Evolutionary conservation across 1,140 invertebrate species (phyloP), one percentile per base, ranked within the genome.

Genomic region (Penaeus chinensis): DNA sequence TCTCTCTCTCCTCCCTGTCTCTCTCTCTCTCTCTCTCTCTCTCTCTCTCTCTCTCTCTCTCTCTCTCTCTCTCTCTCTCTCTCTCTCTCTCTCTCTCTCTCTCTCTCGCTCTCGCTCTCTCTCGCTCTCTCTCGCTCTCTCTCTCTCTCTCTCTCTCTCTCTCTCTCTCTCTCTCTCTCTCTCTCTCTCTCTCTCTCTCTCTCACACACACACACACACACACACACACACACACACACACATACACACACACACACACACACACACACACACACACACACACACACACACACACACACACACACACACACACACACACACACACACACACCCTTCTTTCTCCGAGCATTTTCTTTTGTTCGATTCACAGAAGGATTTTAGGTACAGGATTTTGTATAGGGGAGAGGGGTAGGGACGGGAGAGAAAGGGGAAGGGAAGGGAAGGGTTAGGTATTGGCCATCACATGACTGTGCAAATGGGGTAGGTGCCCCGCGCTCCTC

Each of bases 181-280:
- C 24, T 76, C 24, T 27, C 47, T 19, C 47, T 24, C 24, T 76
- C 47, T 27, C 24, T 76, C 20, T 27, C 47, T 76, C 18, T 76
- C 71, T 76, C 7, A 20, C n/a, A 18, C 74, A 32, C 74, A 77
- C 66, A 13, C 66, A 69, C 66, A 79, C 77, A 79, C 77, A 79
- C 62, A 82, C 80, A 82, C 80, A 69, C 62, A 82, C 80, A 82
- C 81, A 69, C 62, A 47, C 62, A 62, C 60, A 65, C 80, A 82
- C 80, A 82, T 62, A 82, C 80, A 80, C 78, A 80, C 78, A 80
- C 78, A 80, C 78, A 80, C 78, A 80, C 78, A 80, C 78, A 80
- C 78, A 80, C 78, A 80, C 78, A 80, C 78, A 80, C 78, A 80
- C 78, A 80, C 78, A 80, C 78, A 80, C 78, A 80, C 78, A 80